Percentiles rank a stretch among this genome's conserved stretches.
Conservation (phyloP, 2,888 invertebrate genomes). For the Ophonus ardosiacus region DNA sequence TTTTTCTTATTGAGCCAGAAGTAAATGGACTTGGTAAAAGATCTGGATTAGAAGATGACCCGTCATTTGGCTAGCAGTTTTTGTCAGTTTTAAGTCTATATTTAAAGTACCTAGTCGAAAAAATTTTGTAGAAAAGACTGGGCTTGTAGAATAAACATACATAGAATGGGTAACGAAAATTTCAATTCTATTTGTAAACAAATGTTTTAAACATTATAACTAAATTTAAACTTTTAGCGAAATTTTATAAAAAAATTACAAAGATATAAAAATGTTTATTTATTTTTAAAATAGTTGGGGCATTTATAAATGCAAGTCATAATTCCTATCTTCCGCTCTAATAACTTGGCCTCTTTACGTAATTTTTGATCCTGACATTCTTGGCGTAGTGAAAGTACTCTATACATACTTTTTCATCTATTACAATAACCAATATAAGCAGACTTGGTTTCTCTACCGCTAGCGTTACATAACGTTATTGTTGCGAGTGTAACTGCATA, state of each 20-base stretch:
- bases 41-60: too few relatives aligned
- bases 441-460: not conserved
- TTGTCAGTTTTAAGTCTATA: too few relatives aligned
- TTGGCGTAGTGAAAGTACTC: not conserved
- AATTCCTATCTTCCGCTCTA: slow-evolving; percentile 44
- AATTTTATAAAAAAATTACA: too few relatives aligned
- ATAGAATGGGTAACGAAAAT: too few relatives aligned
- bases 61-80: too few relatives aligned
- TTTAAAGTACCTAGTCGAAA: too few relatives aligned
- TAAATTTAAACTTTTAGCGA: not conserved
- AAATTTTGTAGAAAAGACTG: too few relatives aligned
- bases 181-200: too few relatives aligned
- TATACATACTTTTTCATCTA: not conserved
- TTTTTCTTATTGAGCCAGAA: too few relatives aligned
- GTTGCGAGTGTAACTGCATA: not conserved
- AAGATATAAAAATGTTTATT: too few relatives aligned
- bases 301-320: not conserved
- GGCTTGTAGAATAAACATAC: too few relatives aligned
- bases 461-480: not conserved
- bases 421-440: not conserved
- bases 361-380: slow-evolving; percentile 58
- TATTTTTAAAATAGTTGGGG: not conserved
- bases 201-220: not conserved
- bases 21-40: too few relatives aligned
- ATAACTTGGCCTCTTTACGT: slow-evolving; percentile 30